These are phyloP conservation scores for Lycaena phlaeas DNA, from an alignment of 2,888 invertebrate genomes.

Conservation along the genomic window DNA sequence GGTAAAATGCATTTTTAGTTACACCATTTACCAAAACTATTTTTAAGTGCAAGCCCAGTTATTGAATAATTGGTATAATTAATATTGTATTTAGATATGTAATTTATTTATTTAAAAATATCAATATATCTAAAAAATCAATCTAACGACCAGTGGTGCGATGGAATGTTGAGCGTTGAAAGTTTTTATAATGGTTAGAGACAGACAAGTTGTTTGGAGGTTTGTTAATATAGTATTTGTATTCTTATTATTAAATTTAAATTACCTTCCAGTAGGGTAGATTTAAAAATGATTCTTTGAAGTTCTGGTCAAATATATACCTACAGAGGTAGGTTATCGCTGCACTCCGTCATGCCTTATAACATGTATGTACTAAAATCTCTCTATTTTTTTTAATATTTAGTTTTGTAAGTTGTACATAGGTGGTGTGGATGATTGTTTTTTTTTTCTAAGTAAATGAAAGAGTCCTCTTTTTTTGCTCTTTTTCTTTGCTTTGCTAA, in stretches of 20 bases:
- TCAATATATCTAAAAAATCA: constrained; percentile 15
- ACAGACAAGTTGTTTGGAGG: constrained; percentile 52
- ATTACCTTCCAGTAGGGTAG: constrained; percentile 34
- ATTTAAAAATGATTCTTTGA: constrained; percentile 24
- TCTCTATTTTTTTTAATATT: constrained; percentile 53
- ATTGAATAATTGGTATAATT: not conserved
- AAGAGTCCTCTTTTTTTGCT: constrained; percentile 21
- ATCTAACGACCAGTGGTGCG: constrained; percentile 65
- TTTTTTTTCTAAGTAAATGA: constrained; percentile 35
- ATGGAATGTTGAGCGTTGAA: constrained; percentile 69
- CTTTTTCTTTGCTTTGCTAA: constrained; percentile 33
- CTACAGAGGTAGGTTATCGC: constrained; percentile 19
- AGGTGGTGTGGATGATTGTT: constrained; percentile 51
- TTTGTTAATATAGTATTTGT: constrained; percentile 53
- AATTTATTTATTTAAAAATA: not conserved
- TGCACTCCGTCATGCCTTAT: constrained; percentile 26
- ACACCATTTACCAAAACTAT: not conserved
- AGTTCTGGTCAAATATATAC: constrained; percentile 40
- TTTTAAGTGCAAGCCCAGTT: not conserved
- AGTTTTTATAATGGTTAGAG: constrained; percentile 65
- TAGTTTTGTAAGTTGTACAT: constrained; percentile 50
- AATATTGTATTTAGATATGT: not conserved
- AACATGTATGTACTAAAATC: constrained; percentile 45
- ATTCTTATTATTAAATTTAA: constrained; percentile 35
- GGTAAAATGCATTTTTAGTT: too few species aligned